Base-by-base conservation (phyloP, 2,113 vertebrate genomes). In the Electrona antarctica region DNA sequence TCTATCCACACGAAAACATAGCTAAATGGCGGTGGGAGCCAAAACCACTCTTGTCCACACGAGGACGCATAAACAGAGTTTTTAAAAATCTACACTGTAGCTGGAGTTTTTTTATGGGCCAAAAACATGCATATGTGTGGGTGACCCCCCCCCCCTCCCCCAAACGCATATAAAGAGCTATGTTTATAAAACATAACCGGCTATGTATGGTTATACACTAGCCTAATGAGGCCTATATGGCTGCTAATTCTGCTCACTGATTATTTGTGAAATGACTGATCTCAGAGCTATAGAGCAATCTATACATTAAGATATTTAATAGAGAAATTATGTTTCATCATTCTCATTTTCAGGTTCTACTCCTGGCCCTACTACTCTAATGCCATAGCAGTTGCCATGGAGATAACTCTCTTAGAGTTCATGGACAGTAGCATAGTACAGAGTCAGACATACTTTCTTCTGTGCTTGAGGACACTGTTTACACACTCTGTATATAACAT, bases 321-420 rank as follows among this genome's bases (percentile, higher is more conserved):
- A 57, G 59, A 60, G 33, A 60, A 73, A 49, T 21, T 7, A 86
- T 76, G 86, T 83, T 85, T 90, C 91, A 78, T 93, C 90, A 86
- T 89, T 80, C 84, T 93, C 70, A 70, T 92, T 89, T 92, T 89
- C 88, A 80, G 90, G 88, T 91, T 94, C 92, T 21, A 21, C 21
- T 21, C 21, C 21, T 90, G 91, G 91, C 88, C 88, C 86, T 79
- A 21, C 21, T 21, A 49, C 91, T 93, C 88, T 93, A 93, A 93
- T 88, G 90, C 92, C 88, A 90, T 83, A 80, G 89, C 80, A 0
- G 94, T 95, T 95, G 90, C 94, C 83, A 95, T 95, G 92, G 95
- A 92, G 93, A 96, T 91, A 77, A 93, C 90, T 91, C 88, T 49
- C 89, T 92, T 92, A 91, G 92, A 85, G 91, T 21, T 21, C 76